A percentile compares a stretch with the other conserved stretches of the same genome.
These are phyloP conservation scores for Galleria mellonella DNA, from an alignment of 1,140 invertebrate genomes.

Conservation along the genomic window DNA sequence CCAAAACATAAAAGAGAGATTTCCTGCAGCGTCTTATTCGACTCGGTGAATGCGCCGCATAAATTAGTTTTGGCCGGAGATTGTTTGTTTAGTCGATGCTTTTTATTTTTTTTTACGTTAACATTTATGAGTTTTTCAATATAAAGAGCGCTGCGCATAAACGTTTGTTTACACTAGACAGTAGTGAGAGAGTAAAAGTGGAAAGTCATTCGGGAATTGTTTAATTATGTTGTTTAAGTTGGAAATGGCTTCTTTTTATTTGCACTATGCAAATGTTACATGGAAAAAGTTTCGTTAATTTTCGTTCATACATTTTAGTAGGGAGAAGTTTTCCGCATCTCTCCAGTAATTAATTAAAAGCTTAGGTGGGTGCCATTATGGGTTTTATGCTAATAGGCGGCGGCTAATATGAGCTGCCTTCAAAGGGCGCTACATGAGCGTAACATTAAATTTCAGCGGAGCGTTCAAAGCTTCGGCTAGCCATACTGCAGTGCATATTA, in stretches of 20 bases:
- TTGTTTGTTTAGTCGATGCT: slow-evolving; percentile 59
- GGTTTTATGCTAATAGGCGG: slow-evolving; percentile 61
- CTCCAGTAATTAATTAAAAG: slow-evolving; percentile 67
- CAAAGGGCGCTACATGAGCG: slow-evolving; percentile 41
- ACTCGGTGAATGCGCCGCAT: slow-evolving; percentile 46
- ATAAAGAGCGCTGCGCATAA: slow-evolving; percentile 9
- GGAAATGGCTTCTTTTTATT: no score
- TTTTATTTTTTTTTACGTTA: slow-evolving; percentile 63
- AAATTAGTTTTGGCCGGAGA: slow-evolving; percentile 68
- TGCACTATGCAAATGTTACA: slow-evolving; percentile 20
- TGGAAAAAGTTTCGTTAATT: slow-evolving; percentile 28
- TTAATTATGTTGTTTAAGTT: slow-evolving; percentile 15
- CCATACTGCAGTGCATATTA: no score
- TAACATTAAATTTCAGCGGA: slow-evolving; percentile 51
- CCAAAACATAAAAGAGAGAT: slow-evolving; percentile 68
- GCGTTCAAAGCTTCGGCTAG: slow-evolving; percentile 24
- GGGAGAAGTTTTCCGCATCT: slow-evolving; percentile 9
- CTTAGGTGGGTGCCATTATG: slow-evolving; percentile 51
- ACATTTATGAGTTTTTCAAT: slow-evolving; percentile 67
- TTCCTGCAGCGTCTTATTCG: slow-evolving; percentile 40
- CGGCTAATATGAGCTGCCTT: slow-evolving; percentile 48
- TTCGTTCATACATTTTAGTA: slow-evolving; percentile 17
- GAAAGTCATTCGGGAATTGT: slow-evolving; percentile 9
- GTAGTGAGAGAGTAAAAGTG: not conserved
- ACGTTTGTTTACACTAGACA: slow-evolving; percentile 17